These are phyloP conservation scores for Dicaeum eximium DNA, from an alignment of 2,113 vertebrate species.

Conservation along the genomic window DNA sequence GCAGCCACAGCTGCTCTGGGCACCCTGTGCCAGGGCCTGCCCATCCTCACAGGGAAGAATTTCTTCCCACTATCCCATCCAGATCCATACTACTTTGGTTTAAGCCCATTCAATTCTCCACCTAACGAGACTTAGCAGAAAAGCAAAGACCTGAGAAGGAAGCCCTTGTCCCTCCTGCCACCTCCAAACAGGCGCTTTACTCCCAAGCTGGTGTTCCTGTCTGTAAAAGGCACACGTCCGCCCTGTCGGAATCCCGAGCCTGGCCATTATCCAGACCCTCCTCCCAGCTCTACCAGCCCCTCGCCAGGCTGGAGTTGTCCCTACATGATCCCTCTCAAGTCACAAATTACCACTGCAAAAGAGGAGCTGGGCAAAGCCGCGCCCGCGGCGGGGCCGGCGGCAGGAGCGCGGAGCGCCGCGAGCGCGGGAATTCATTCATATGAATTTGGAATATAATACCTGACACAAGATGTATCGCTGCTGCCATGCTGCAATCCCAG, in stretches of 20 bases:
- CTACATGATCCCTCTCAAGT: not conserved
- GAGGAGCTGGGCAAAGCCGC: not conserved
- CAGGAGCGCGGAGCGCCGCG: conserved; percentile 24
- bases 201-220: not conserved
- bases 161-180: not conserved
- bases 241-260: not conserved
- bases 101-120: accelerated
- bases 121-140: not conserved
- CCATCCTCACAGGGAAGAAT: not conserved
- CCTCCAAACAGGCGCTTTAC: accelerated
- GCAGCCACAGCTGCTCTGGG: not conserved
- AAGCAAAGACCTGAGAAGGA: not conserved
- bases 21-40: not conserved
- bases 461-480: conserved; percentile 74
- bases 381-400: conserved; percentile 8
- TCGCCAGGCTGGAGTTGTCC: accelerated
- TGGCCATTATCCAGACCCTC: not conserved
- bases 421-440: conserved; percentile 75
- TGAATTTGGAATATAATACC: conserved; percentile 78
- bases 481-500: conserved; percentile 75
- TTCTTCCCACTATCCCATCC: not conserved
- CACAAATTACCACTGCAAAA: not conserved
- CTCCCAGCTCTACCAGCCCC: not conserved
- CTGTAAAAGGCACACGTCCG: not conserved
- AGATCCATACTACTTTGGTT: not conserved